Percentiles rank a stretch among this genome's conserved stretches.
These are phyloP conservation scores for Ophioninae sp. DNA, from an alignment of 2,888 invertebrate species.

Conservation along the genomic window DNA sequence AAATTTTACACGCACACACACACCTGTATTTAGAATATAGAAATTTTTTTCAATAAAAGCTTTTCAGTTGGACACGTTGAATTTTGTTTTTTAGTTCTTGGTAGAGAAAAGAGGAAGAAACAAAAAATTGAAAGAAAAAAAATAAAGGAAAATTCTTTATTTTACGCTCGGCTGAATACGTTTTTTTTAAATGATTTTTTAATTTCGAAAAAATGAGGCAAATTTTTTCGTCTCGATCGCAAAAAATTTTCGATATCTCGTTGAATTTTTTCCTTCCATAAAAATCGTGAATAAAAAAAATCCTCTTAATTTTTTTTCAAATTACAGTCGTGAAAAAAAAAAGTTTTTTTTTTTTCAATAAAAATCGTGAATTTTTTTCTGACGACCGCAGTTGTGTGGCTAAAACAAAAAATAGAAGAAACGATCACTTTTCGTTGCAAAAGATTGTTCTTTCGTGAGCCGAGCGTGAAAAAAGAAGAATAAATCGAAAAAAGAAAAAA, in stretches of 20 bases:
- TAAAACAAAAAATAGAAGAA: background rate
- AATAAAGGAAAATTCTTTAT: slow-evolving; percentile 38
- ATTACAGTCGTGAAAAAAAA: slow-evolving; percentile 10
- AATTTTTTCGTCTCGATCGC: too few species aligned
- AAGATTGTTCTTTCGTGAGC: slow-evolving; percentile 61
- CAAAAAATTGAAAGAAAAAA: slow-evolving; percentile 16
- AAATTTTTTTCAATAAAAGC: slow-evolving; percentile 78
- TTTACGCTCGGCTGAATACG: slow-evolving; percentile 77
- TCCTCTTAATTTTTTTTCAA: too few species aligned
- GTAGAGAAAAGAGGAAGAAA: slow-evolving; percentile 47
- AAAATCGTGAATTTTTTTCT: background rate
- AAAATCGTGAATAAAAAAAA: background rate
- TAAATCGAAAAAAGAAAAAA: too few species aligned
- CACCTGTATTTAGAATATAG: slow-evolving; percentile 78
- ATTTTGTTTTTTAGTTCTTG: slow-evolving; percentile 77
- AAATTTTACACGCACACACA: slow-evolving; percentile 71
- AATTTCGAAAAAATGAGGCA: too few species aligned
- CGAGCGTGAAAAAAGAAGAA: slow-evolving; percentile 74
- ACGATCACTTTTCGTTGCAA: slow-evolving; percentile 12
- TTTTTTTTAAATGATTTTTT: background rate
- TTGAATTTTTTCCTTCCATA: background rate
- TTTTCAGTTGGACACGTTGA: slow-evolving; percentile 79
- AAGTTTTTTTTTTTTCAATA: background rate
- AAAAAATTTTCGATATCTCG: too few species aligned
- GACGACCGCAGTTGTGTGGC: background rate